Conservation (phyloP, 2,113 vertebrate genomes). For the Tragelaphus buxtoni region DNA sequence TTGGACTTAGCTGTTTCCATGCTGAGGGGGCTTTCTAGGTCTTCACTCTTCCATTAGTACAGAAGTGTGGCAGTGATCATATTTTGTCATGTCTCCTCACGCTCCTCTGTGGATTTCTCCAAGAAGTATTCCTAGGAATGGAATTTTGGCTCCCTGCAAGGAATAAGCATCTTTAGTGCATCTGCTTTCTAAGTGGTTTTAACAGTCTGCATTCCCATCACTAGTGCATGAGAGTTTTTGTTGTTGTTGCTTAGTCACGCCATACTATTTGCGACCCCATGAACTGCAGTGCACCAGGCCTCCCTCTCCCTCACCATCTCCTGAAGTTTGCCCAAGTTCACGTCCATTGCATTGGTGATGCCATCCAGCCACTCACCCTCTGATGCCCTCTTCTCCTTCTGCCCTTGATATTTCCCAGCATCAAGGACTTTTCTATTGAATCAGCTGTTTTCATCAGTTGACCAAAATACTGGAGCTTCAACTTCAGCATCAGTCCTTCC, state of each 20-base stretch:
- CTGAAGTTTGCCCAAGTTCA: background rate
- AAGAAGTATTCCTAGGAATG: background rate
- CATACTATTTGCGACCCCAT: background rate
- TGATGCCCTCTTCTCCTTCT: background rate
- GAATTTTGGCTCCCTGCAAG: background rate
- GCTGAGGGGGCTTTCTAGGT: background rate
- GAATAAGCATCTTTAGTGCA: background rate
- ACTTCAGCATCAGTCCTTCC: background rate
- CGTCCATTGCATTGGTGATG: background rate
- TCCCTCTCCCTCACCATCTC: background rate
- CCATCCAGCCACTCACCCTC: background rate
- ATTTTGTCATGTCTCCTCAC: background rate
- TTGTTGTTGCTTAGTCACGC: background rate
- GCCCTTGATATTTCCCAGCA: background rate
- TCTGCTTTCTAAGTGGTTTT: background rate
- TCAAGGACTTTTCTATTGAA: background rate
- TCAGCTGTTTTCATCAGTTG: background rate
- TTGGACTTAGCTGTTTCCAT: background rate
- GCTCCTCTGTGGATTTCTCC: background rate
- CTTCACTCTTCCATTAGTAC: background rate
- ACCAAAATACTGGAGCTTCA: background rate
- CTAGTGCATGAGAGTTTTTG: background rate
- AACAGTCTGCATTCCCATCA: background rate
- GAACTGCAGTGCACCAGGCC: background rate
- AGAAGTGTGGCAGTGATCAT: background rate